A percentile compares a stretch with the other conserved stretches of the same genome.
Evolutionary conservation across 1,140 invertebrate genomes (phyloP).

Genomic region (Leptopilina boulardi): DNA sequence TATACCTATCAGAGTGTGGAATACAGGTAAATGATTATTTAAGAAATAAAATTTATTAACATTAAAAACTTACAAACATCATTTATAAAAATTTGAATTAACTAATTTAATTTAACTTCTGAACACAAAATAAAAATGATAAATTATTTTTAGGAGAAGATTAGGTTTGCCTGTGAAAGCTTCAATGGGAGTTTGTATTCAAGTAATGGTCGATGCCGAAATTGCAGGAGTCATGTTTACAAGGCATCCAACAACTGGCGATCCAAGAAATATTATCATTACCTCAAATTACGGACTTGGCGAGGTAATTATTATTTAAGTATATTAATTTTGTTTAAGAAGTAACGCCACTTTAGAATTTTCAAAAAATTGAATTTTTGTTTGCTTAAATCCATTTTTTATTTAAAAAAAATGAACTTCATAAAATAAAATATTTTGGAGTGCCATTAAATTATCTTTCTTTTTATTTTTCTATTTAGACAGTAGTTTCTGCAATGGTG

Average conservation of each 20-base stretch:
- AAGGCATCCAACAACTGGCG: slow-evolving; percentile 82
- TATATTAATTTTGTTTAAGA: too few species aligned
- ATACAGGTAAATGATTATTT: slow-evolving; percentile 74
- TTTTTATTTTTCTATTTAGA: slow-evolving; percentile 74
- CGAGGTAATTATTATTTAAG: slow-evolving; percentile 77
- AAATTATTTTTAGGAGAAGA: slow-evolving; percentile 73
- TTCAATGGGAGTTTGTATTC: slow-evolving; percentile 88
- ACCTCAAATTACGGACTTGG: slow-evolving; percentile 89
- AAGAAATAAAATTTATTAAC: background rate
- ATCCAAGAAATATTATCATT: slow-evolving; percentile 82
- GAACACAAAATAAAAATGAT: background rate
- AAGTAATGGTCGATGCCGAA: slow-evolving; percentile 84
- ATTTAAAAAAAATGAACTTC: too few species aligned
- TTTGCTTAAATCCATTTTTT: too few species aligned
- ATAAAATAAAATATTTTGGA: too few species aligned
- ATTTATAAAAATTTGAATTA: too few species aligned
- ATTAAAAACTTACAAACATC: too few species aligned
- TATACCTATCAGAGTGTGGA: slow-evolving; percentile 85
- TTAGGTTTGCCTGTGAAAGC: slow-evolving; percentile 81
- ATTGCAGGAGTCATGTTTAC: slow-evolving; percentile 89
- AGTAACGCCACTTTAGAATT: too few species aligned
- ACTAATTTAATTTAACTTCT: too few species aligned
- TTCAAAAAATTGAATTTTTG: too few species aligned
- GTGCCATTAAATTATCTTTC: slow-evolving; percentile 35
- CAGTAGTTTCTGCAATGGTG: slow-evolving; percentile 84